Evolutionary conservation across 1,140 invertebrate genomes (phyloP).

Genomic region (Drosophila nikananu): DNA sequence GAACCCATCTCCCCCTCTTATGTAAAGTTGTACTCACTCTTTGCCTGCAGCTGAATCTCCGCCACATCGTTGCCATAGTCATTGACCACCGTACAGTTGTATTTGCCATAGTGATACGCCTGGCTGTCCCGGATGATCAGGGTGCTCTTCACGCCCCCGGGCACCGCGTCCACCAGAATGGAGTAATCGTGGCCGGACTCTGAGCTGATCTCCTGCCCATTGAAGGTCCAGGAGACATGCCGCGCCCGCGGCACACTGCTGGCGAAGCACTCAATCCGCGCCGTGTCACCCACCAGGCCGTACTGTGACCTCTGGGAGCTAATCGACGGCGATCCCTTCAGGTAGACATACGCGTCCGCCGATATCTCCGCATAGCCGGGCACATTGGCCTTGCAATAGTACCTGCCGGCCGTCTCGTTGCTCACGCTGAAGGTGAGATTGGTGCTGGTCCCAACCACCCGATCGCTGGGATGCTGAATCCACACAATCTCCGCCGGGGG

Average conservation of each 20-base stretch:
- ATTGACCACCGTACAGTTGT: constrained; percentile 97
- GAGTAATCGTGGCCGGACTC: constrained; percentile 88
- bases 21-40: constrained; percentile 90
- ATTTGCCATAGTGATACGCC: constrained; percentile 94
- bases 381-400: constrained; percentile 94
- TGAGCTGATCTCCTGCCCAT: constrained; percentile 92
- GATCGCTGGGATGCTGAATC: constrained; percentile 89
- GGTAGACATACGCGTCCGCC: constrained; percentile 92
- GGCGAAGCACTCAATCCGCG: constrained; percentile 94
- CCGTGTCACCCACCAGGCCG: constrained; percentile 92
- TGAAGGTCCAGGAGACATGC: constrained; percentile 93
- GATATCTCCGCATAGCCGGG: constrained; percentile 94
- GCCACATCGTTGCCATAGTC: constrained; percentile 94
- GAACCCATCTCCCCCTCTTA: too few relatives aligned
- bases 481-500: constrained; percentile 91
- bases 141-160: constrained; percentile 90
- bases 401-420: constrained; percentile 92
- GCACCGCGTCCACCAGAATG: constrained; percentile 88
- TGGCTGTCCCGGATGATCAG: constrained; percentile 94
- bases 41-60: constrained; percentile 90
- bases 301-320: constrained; percentile 91
- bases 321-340: constrained; percentile 94
- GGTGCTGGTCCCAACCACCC: constrained; percentile 89
- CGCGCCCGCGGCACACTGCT: constrained; percentile 95
- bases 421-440: constrained; percentile 92